A percentile compares a stretch with the other conserved stretches of the same genome.
These are phyloP conservation scores for Typhlichthys subterraneus DNA, from an alignment of 2,797 vertebrate genomes.

Conservation along the genomic window DNA sequence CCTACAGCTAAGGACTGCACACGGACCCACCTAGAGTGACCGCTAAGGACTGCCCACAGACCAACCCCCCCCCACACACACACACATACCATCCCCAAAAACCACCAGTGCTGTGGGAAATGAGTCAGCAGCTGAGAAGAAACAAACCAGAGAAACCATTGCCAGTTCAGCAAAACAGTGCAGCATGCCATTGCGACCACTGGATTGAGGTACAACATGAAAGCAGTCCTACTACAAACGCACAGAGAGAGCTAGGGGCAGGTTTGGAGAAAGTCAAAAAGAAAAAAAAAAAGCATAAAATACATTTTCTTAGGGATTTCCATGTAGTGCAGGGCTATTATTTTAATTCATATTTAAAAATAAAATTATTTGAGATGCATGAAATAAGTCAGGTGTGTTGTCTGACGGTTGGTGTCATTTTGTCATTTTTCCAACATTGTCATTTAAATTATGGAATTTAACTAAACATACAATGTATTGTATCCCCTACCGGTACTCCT, in stretches of 20 bases:
- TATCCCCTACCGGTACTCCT: too few relatives aligned
- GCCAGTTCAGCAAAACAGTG: slow-evolving; percentile 30
- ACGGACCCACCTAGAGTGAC: slow-evolving; percentile 33
- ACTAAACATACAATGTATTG: too few relatives aligned
- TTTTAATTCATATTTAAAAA: too few relatives aligned
- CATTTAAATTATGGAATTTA: neutral
- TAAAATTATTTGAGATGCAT: too few relatives aligned
- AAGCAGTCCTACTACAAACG: slow-evolving; percentile 58
- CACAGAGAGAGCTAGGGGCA: slow-evolving; percentile 37
- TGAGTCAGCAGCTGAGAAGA: slow-evolving; percentile 74
- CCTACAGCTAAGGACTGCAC: slow-evolving; percentile 26
- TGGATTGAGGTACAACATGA: slow-evolving; percentile 46
- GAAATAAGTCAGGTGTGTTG: too few relatives aligned
- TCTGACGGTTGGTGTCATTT: too few relatives aligned
- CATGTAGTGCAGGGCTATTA: too few relatives aligned
- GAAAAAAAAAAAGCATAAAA: slow-evolving; percentile 26
- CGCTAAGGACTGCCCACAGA: slow-evolving; percentile 43
- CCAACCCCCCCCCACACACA: slow-evolving; percentile 31
- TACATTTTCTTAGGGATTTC: too few relatives aligned
- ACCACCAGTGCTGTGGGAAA: slow-evolving; percentile 70
- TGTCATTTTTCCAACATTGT: too few relatives aligned
- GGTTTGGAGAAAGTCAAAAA: slow-evolving; percentile 28
- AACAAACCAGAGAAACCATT: slow-evolving; percentile 58
- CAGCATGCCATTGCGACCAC: slow-evolving; percentile 44
- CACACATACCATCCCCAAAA: slow-evolving; percentile 10